A percentile compares a stretch with the other conserved stretches of the same genome.
Conservation (phyloP, 2,113 vertebrate genomes). For the Tretioscincus oriximinensis region DNA sequence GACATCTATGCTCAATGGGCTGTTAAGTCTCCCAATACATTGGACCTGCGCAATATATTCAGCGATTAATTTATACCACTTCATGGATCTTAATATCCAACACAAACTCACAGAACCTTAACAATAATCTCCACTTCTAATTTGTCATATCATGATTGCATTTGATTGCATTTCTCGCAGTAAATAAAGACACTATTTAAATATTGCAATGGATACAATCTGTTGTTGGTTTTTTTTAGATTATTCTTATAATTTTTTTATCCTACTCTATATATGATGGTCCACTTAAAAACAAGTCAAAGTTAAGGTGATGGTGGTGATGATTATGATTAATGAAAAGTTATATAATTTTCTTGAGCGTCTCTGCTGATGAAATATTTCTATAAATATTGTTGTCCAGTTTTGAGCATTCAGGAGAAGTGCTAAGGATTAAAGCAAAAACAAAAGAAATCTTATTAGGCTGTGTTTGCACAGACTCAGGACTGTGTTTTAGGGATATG, state of each 20-base stretch:
- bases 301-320: too few relatives aligned
- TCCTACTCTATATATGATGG: too few relatives aligned
- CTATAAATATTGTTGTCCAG: neutral
- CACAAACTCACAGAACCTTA: too few relatives aligned
- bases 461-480: too few relatives aligned
- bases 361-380: neutral
- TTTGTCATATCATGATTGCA: neutral
- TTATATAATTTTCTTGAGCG: neutral
- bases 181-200: too few relatives aligned
- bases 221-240: too few relatives aligned
- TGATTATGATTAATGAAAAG: neutral
- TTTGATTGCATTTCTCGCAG: too few relatives aligned
- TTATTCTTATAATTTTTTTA: too few relatives aligned
- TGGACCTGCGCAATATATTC: slow-evolving; percentile 41
- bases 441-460: neutral
- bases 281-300: too few relatives aligned
- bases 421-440: neutral
- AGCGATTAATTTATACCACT: slow-evolving; percentile 14
- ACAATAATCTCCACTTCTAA: slow-evolving; percentile 7
- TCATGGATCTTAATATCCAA: neutral
- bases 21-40: slow-evolving; percentile 40
- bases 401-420: neutral
- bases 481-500: too few relatives aligned
- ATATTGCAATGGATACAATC: too few relatives aligned
- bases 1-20: slow-evolving; percentile 9